Conservation (phyloP, 30 jellyfish, hydroid and myxozoan species). For the Aurelia sp. region DNA sequence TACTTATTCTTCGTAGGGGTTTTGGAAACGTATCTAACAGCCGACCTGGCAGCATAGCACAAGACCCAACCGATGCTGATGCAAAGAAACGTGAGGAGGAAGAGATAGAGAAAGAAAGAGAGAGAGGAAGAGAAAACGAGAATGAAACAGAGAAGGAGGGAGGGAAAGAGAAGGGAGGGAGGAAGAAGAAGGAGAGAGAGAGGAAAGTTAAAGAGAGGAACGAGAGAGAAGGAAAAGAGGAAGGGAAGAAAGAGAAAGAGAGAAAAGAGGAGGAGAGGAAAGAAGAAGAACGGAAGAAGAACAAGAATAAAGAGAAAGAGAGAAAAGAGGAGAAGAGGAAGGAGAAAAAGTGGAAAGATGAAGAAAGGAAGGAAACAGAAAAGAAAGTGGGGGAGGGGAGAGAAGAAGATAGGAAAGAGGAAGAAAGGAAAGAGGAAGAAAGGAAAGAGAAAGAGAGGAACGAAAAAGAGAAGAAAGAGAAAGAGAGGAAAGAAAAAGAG, state of each 20-base stretch:
- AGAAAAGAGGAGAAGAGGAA: neutral
- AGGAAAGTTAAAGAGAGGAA: neutral
- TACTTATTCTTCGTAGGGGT: no score
- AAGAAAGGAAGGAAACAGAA: neutral
- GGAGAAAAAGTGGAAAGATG: neutral
- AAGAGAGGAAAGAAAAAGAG: no score
- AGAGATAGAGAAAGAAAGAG: no score
- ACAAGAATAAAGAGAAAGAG: neutral
- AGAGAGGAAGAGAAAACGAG: no score
- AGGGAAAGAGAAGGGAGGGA: no score
- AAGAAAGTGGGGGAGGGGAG: neutral
- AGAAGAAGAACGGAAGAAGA: neutral
- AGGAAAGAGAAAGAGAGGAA: neutral
- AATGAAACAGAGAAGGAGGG: no score
- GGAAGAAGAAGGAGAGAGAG: neutral
- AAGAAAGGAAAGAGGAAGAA: neutral
- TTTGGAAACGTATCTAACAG: no score
- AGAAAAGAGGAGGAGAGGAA: neutral
- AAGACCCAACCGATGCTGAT: no score
- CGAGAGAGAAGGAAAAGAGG: neutral
- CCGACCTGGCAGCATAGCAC: no score
- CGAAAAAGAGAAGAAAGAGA: neutral
- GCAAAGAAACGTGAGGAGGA: no score
- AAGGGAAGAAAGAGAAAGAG: neutral
- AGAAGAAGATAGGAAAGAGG: neutral